Conservation (phyloP, 2,113 vertebrate species). For the Galeopterus variegatus region DNA sequence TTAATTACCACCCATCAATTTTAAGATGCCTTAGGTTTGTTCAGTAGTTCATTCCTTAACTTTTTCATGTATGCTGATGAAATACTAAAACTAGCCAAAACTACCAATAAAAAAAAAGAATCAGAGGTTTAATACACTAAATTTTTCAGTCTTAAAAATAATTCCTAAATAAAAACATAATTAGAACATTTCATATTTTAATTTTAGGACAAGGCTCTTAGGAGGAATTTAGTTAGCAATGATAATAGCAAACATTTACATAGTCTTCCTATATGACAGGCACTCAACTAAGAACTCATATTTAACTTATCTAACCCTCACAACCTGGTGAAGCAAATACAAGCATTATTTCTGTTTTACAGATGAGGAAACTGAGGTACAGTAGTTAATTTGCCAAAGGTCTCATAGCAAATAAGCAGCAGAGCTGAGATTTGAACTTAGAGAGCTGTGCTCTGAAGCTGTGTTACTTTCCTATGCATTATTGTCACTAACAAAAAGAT, state of each 20-base stretch:
- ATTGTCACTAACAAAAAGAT: not conserved
- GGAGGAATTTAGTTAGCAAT: slow-evolving; percentile 20
- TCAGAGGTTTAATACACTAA: slow-evolving; percentile 33
- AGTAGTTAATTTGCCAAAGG: not conserved
- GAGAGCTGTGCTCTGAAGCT: not conserved
- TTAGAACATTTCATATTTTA: slow-evolving; percentile 6
- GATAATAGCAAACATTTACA: not conserved
- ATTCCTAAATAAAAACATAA: slow-evolving; percentile 56
- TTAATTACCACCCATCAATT: slow-evolving; percentile 44
- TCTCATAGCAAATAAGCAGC: not conserved
- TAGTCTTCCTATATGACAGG: not conserved
- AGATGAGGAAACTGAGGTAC: not conserved
- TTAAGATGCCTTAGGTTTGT: not conserved
- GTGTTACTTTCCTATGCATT: not conserved
- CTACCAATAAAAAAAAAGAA: not conserved
- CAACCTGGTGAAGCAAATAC: not conserved
- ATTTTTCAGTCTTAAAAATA: slow-evolving; percentile 27
- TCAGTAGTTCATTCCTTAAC: slow-evolving; percentile 45
- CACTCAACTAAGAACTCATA: not conserved
- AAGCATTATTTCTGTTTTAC: not conserved
- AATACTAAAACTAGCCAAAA: slow-evolving; percentile 68
- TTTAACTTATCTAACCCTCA: not conserved
- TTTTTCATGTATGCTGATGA: slow-evolving; percentile 48
- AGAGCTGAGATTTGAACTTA: not conserved
- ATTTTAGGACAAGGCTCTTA: slow-evolving; percentile 58